Evolutionary conservation across 1,140 invertebrate genomes (phyloP).

Genomic region (Cherax destructor): DNA sequence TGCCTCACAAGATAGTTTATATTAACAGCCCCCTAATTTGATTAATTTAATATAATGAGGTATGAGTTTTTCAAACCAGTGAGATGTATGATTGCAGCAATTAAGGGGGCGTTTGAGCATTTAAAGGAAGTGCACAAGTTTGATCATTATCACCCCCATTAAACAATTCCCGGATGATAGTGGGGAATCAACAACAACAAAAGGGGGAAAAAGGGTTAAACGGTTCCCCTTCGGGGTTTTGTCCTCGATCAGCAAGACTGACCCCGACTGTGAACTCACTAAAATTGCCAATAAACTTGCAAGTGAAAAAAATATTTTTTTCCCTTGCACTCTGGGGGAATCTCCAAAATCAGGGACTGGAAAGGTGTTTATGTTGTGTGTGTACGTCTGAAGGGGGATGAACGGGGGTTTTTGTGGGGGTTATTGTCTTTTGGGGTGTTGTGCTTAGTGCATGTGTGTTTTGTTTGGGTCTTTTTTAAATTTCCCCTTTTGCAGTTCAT

Average conservation of each 20-base stretch:
- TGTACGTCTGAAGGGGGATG: no score
- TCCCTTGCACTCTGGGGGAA: no score
- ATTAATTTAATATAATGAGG: slow-evolving; percentile 47
- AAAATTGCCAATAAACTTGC: neutral
- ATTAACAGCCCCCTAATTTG: slow-evolving; percentile 16
- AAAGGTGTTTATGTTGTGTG: no score
- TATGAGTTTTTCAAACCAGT: slow-evolving; percentile 12
- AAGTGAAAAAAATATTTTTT: neutral
- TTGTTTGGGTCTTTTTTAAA: neutral
- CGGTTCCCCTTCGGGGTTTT: no score
- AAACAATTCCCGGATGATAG: neutral
- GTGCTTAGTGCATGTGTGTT: neutral
- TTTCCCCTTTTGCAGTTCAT: no score
- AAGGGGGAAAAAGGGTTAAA: no score
- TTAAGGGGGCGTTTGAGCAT: neutral
- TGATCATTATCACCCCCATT: slow-evolving; percentile 37
- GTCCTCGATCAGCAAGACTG: neutral
- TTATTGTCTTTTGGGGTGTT: neutral
- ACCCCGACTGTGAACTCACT: no score
- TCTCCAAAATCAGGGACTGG: no score
- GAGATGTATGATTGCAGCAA: slow-evolving; percentile 18
- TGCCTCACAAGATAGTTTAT: slow-evolving; percentile 21
- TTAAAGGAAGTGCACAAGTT: neutral
- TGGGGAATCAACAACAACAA: neutral
- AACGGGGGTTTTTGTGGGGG: neutral